phyloP scores from a whole-genome alignment of 2,113 vertebrate genomes.

The Brachypodius melanocephalos region DNA sequence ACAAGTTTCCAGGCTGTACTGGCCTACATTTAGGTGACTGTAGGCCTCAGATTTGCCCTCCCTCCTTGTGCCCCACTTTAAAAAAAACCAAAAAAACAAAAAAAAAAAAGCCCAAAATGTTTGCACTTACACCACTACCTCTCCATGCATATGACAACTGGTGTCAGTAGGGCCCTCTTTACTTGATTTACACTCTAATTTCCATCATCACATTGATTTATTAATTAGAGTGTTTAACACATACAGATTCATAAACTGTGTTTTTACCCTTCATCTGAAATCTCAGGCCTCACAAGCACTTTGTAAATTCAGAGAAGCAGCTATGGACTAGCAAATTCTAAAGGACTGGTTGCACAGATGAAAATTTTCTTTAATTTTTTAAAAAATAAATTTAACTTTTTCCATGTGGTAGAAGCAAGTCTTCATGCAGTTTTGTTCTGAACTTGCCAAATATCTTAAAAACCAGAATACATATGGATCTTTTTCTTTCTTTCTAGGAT shows the following conservation, averaged over 20 bases:
- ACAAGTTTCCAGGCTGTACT: background rate
- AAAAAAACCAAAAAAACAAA: background rate
- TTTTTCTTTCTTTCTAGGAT: background rate
- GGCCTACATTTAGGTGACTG: background rate
- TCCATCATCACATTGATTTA: background rate
- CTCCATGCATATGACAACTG: background rate
- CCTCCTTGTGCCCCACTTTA: fast-evolving
- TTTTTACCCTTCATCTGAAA: background rate
- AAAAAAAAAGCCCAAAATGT: background rate
- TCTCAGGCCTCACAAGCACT: background rate
- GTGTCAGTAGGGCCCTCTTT: background rate
- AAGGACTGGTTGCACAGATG: background rate
- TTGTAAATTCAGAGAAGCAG: background rate
- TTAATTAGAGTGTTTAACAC: fast-evolving
- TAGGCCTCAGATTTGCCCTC: background rate
- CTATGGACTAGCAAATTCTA: background rate
- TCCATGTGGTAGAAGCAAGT: background rate
- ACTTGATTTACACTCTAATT: background rate
- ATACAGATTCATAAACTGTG: background rate
- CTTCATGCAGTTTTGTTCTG: background rate
- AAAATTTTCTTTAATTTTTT: background rate
- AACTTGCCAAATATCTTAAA: background rate
- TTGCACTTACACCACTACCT: background rate
- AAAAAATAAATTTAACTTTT: background rate
- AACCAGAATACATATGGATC: background rate